Evolutionary conservation across 2,113 vertebrate genomes (phyloP), one percentile per base, ranked within the genome.

Genomic region (Hippocampus guttulatus): DNA sequence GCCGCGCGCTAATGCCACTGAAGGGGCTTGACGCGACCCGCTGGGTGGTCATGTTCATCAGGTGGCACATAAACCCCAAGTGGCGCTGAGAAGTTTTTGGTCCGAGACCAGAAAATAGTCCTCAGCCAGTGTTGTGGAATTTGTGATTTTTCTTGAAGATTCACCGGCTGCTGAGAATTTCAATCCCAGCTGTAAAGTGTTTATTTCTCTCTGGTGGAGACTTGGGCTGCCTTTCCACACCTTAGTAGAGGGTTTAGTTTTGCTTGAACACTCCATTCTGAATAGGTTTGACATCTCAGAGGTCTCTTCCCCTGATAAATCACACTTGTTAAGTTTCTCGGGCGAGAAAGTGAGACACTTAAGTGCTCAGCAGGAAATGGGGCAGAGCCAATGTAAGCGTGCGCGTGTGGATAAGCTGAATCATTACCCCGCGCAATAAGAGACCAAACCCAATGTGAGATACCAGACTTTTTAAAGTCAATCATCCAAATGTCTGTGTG

Each of bases 21-120:
- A 87, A 82, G 80, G 81, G 75, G 62, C 83, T 87, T 80, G 83
- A 61, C 43, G 55, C 3, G 70, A 67, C 79, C 77, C 54, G 62
- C 80, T 88, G 84, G 85, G 88, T 88, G 85, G 87, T 85, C 87
- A 68, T 82, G 74, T 83, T 86, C 77, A 72, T 87, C 85, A 84
- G 77, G 74, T 74, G 72, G 71, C 47, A 60, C 73, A 78, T 86
- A 77, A 87, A 88, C 75, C 77, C 77, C 70, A 68, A 79, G 52
- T 71, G 80, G 76, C 76, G 75, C 81, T 78, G 79, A 87, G 79
- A 81, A 66, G 67, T 3, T 81, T 87, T 84, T 86, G 85, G 78
- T 47, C 20, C 11, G 8, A 30, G 57, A 82, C 79, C 88, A 83
- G 70, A 76, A 75, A 78, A 64, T 18, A 30, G 63, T 71, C 54